phyloP scores from a whole-genome alignment of 2,113 vertebrate genomes.

The Nibea albiflora region DNA sequence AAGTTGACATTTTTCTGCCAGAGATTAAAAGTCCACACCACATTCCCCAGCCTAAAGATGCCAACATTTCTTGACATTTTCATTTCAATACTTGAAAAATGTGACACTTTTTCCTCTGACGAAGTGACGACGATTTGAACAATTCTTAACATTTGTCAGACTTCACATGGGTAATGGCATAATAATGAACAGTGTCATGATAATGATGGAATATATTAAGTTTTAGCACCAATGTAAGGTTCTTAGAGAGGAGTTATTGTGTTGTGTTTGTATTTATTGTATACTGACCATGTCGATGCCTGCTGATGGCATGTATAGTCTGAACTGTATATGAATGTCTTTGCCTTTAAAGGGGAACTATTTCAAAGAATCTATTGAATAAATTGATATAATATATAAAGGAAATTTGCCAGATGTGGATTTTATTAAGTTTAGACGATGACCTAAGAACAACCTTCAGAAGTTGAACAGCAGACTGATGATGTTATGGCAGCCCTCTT shows the following conservation, averaged over 20 bases:
- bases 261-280: slow-evolving; percentile 15
- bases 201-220: too few species aligned
- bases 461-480: too few species aligned
- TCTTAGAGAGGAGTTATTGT: neutral
- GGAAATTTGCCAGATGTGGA: neutral
- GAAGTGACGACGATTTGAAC: neutral
- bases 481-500: neutral
- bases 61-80: neutral
- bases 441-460: too few species aligned
- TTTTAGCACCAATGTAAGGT: neutral
- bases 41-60: neutral
- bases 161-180: neutral
- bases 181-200: too few species aligned
- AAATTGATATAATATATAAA: neutral
- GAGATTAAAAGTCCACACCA: neutral
- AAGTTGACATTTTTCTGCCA: neutral
- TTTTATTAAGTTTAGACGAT: neutral
- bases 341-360: slow-evolving; percentile 18
- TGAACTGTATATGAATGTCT: slow-evolving; percentile 40
- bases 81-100: neutral
- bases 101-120: neutral
- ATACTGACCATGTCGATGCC: slow-evolving; percentile 13
- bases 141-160: neutral
- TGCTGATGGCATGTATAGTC: slow-evolving; percentile 35
- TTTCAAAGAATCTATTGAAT: neutral